These are phyloP conservation scores for Recurvirostra avosetta DNA, from an alignment of 2,113 vertebrate species.

Conservation along the genomic window DNA sequence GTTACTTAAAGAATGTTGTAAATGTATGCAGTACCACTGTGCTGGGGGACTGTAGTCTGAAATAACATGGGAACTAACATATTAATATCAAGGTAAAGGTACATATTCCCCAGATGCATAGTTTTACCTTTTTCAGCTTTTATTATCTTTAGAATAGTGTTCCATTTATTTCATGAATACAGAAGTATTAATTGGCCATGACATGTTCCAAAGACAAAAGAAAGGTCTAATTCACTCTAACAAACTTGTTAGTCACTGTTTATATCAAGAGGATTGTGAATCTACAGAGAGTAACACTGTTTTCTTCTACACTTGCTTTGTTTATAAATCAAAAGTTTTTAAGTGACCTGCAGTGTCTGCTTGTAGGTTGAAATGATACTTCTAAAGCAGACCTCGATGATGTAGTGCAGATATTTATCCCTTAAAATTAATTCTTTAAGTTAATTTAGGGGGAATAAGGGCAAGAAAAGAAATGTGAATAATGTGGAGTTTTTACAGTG, in stretches of 20 bases:
- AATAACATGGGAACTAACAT: conserved; percentile 84
- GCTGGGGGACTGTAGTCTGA: conserved; percentile 75
- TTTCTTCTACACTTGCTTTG: conserved; percentile 75
- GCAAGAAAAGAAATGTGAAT: neutral
- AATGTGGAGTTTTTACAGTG: neutral
- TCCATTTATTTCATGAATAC: conserved; percentile 84
- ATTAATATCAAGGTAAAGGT: conserved; percentile 90
- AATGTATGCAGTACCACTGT: conserved; percentile 85
- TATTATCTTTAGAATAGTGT: conserved; percentile 82
- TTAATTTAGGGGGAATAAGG: neutral
- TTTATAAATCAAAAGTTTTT: conserved; percentile 79
- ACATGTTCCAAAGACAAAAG: conserved; percentile 94
- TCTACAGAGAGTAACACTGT: conserved; percentile 76
- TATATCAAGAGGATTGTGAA: conserved; percentile 78
- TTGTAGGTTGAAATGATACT: conserved; percentile 61
- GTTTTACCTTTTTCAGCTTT: conserved; percentile 85
- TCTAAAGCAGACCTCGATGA: conserved; percentile 32
- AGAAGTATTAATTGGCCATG: conserved; percentile 89
- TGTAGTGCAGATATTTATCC: conserved; percentile 26
- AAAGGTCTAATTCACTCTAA: conserved; percentile 93
- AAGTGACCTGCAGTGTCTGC: conserved; percentile 66
- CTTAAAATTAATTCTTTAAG: conserved; percentile 15
- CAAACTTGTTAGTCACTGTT: conserved; percentile 91
- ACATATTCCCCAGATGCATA: conserved; percentile 85
- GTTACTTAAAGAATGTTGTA: conserved; percentile 76